phyloP scores from a whole-genome alignment of 2,888 invertebrate genomes.

The Cistogaster globosa region DNA sequence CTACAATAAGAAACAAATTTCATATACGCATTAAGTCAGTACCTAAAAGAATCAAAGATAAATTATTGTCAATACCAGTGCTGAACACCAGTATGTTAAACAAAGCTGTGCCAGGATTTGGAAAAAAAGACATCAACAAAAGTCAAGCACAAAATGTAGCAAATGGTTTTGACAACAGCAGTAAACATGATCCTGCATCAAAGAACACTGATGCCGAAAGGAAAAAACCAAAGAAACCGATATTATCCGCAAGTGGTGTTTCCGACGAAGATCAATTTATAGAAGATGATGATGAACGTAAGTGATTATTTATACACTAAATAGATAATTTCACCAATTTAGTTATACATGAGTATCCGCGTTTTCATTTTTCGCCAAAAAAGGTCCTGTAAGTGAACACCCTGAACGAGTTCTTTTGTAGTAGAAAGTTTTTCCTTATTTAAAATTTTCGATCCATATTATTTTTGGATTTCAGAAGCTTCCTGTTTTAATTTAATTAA shows the following conservation, averaged over 20 bases:
- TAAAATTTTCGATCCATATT: too few relatives aligned
- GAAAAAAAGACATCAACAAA: background rate
- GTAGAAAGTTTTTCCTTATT: too few relatives aligned
- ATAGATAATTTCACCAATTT: too few relatives aligned
- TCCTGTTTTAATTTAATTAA: too few relatives aligned
- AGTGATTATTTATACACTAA: background rate
- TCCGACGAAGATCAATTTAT: background rate
- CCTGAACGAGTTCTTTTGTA: too few relatives aligned
- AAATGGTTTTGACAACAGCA: background rate
- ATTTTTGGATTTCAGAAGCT: too few relatives aligned
- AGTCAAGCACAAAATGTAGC: background rate
- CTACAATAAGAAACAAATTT: slow-evolving; percentile 46
- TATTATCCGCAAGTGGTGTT: background rate
- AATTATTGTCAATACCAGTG: slow-evolving; percentile 48
- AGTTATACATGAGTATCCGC: too few relatives aligned
- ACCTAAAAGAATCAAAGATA: slow-evolving; percentile 51
- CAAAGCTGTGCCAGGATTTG: background rate
- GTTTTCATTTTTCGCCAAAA: too few relatives aligned
- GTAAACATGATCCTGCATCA: background rate
- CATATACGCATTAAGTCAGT: slow-evolving; percentile 58
- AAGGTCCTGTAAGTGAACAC: too few relatives aligned
- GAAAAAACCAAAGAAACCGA: background rate
- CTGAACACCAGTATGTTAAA: background rate
- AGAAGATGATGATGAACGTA: slow-evolving; percentile 49
- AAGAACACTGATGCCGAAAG: background rate